Percentiles rank a stretch among this genome's conserved stretches.
These are phyloP conservation scores for Micropoecilia bifurca DNA, from an alignment of 2,797 vertebrate genomes.

Conservation along the genomic window DNA sequence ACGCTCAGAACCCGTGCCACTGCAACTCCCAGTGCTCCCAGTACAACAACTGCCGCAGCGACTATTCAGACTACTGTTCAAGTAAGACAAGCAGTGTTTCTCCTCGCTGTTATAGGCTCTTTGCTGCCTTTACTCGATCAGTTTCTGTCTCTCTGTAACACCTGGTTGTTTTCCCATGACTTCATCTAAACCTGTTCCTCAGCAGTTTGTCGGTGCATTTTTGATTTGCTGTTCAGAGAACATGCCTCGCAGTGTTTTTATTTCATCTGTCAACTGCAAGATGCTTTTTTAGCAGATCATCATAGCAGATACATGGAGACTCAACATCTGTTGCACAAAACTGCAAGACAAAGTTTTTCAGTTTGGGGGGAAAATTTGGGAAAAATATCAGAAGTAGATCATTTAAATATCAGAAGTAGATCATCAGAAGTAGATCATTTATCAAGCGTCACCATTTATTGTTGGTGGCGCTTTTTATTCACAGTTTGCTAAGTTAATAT, in stretches of 20 bases:
- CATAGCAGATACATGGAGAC: background rate
- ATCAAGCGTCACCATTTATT: no score
- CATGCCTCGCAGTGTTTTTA: background rate
- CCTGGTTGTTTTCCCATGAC: conserved; percentile 2
- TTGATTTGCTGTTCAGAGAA: background rate
- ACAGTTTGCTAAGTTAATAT: background rate
- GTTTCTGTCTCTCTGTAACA: background rate
- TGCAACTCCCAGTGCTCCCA: conserved; percentile 69
- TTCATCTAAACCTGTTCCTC: background rate
- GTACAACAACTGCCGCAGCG: conserved; percentile 70
- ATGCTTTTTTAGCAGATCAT: background rate
- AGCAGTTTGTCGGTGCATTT: background rate
- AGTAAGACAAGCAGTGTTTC: conserved; percentile 25
- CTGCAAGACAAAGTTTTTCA: background rate
- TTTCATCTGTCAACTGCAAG: background rate
- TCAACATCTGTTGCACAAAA: background rate
- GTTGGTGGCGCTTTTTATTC: background rate
- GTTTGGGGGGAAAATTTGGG: background rate
- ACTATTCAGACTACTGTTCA: conserved; percentile 61
- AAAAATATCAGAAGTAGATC: background rate
- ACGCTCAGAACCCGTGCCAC: conserved; percentile 72
- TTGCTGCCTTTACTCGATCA: background rate
- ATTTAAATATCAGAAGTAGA: background rate
- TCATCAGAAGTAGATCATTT: background rate
- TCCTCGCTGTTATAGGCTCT: background rate